Percentiles rank a stretch among this genome's conserved stretches.
Conservation (phyloP, 2,113 vertebrate species). For the Tychaedon coryphoeus region DNA sequence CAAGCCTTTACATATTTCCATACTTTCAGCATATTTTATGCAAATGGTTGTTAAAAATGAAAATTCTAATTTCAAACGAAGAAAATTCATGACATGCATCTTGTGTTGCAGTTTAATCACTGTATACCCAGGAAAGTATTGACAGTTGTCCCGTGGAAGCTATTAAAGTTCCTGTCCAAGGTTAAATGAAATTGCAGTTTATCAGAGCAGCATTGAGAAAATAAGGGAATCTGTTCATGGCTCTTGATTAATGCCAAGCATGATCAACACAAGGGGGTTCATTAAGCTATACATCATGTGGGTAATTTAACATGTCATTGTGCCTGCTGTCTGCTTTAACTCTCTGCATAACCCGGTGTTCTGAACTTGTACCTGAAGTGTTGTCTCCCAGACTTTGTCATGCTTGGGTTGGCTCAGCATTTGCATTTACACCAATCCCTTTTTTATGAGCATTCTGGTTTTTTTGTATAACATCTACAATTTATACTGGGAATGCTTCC, state of each 20-base stretch:
- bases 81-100: slow-evolving; percentile 90
- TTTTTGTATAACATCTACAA: background rate
- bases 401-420: slow-evolving; percentile 13
- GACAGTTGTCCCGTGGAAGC: slow-evolving; percentile 99
- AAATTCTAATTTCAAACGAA: slow-evolving; percentile 91
- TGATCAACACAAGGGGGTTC: slow-evolving; percentile 99
- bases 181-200: slow-evolving; percentile 99
- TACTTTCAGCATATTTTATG: slow-evolving; percentile 79
- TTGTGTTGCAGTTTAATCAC: slow-evolving; percentile 97
- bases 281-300: slow-evolving; percentile 99
- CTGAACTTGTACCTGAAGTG: slow-evolving; percentile 59
- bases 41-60: slow-evolving; percentile 84
- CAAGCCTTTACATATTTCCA: slow-evolving; percentile 59
- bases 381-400: slow-evolving; percentile 23
- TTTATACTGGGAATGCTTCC: background rate
- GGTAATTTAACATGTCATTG: slow-evolving; percentile 99
- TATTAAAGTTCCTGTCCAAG: slow-evolving; percentile 99
- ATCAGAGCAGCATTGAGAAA: slow-evolving; percentile 99
- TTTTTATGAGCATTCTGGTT: background rate
- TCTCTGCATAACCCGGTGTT: slow-evolving; percentile 62
- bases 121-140: slow-evolving; percentile 94
- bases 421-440: background rate
- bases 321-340: slow-evolving; percentile 88
- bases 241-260: slow-evolving; percentile 99
- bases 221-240: slow-evolving; percentile 99